Base-by-base conservation (phyloP, 2,888 invertebrate species). In the Leptinotarsa rubiginosa region DNA sequence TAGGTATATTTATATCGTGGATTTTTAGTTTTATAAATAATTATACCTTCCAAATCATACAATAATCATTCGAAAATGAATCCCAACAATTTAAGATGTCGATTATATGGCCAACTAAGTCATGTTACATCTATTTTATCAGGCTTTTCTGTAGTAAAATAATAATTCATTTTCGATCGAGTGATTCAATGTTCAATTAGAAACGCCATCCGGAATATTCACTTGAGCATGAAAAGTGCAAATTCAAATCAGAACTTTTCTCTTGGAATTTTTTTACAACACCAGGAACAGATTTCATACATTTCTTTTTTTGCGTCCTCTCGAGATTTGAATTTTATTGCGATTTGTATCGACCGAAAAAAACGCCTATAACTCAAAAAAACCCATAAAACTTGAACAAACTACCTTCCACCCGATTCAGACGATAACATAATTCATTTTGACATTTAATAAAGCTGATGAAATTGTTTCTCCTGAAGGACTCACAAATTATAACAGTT, bases 361-460 rank as follows among this genome's bases (percentile, higher is more conserved):
- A 59, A 59, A 22, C 3, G 15, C 59, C 59, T 22, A 59, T 59
- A 59, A 59, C 59, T 59, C 59, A n/a, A 54, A 68, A 68, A 54
- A 41, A 5, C 54, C 31, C 52, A 68, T 68, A 41, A 68, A 68
- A 68, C 47, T 54, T 50, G 49, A 54, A 54, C 52, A 68, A 68
- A 68, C 68, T 68, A 54, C 67, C 52, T 52, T 50, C 68, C 52
- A 68, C 68, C 52, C 68, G 68, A 68, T 47, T 41, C 68, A 25
- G 54, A 52, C 49, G 41, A 68, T 68, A 68, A 68, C 68, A 54
- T 68, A 68, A 68, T 68, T 68, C 68, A 68, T 54, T 68, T 68
- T 68, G 68, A 68, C 68, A 68, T 68, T 68, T 68, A 68, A 68
- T 68, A 68, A 68, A 68, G 68, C 54, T 68, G 68, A 68, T 68